Evolutionary conservation across 2,888 invertebrate genomes (phyloP).

Genomic region (Spisula solida): DNA sequence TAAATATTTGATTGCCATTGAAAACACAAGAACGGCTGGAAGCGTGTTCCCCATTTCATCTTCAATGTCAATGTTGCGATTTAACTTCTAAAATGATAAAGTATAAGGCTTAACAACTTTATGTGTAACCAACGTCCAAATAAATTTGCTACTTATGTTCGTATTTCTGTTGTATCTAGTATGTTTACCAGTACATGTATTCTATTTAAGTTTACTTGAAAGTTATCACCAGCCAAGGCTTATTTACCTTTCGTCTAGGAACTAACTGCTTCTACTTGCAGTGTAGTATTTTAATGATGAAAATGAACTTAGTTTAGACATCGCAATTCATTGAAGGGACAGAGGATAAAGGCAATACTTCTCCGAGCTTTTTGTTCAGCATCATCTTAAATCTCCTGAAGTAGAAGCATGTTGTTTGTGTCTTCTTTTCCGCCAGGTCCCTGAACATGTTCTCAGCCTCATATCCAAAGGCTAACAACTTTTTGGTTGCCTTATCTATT

Average conservation of each 20-base stretch:
- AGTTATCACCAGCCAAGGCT: too few species aligned
- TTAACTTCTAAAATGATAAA: neutral
- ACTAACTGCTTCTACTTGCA: too few species aligned
- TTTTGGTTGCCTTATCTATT: conserved; percentile 14
- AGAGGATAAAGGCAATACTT: neutral
- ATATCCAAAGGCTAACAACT: conserved; percentile 22
- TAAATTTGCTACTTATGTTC: too few species aligned
- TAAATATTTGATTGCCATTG: conserved; percentile 51
- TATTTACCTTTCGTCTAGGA: too few species aligned
- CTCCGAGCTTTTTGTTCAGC: conserved; percentile 29
- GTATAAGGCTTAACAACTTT: neutral
- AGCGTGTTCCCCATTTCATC: conserved; percentile 51
- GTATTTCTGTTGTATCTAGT: too few species aligned
- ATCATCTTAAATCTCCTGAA: conserved; percentile 40
- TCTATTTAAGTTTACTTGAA: too few species aligned
- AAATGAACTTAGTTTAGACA: neutral
- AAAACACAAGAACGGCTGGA: conserved; percentile 55
- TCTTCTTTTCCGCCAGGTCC: neutral
- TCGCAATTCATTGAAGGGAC: neutral
- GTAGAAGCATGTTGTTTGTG: neutral
- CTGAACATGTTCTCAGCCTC: conserved; percentile 33
- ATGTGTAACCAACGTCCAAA: too few species aligned
- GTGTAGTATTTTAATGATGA: too few species aligned
- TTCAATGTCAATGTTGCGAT: conserved; percentile 48
- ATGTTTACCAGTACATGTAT: too few species aligned